A percentile compares a stretch with the other conserved stretches of the same genome.
phyloP scores from a whole-genome alignment of 2,888 invertebrate species.

The Nymphalis polychloros region DNA sequence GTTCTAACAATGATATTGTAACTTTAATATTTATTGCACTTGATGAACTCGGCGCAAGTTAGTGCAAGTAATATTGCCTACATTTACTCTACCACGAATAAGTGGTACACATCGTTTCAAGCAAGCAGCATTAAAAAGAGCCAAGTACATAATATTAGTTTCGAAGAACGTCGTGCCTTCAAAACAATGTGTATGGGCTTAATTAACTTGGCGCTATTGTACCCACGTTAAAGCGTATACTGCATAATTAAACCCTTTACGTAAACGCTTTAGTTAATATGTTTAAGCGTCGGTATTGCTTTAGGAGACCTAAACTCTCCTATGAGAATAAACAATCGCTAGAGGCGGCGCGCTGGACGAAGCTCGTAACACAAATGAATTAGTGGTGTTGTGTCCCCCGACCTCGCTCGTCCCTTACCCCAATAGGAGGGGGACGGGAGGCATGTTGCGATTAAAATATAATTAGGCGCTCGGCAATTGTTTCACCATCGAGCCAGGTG shows the following conservation, averaged over 20 bases:
- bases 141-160: constrained; percentile 64
- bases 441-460: constrained; percentile 78
- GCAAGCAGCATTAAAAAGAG: constrained; percentile 63
- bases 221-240: constrained; percentile 66
- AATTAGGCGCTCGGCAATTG: constrained; percentile 80
- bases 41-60: constrained; percentile 68
- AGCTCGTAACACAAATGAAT: constrained; percentile 74
- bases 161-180: constrained; percentile 66
- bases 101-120: constrained; percentile 38
- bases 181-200: constrained; percentile 73
- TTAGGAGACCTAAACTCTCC: constrained; percentile 79
- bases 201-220: constrained; percentile 76
- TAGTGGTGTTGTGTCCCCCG: constrained; percentile 60
- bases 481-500: constrained; percentile 80
- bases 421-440: constrained; percentile 9
- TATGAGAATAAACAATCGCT: constrained; percentile 76
- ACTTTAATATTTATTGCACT: constrained; percentile 80
- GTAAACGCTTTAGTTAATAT: constrained; percentile 78
- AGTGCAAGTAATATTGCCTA: constrained; percentile 51
- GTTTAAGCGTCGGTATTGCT: constrained; percentile 77
- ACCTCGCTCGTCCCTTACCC: constrained; percentile 40
- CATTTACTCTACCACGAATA: constrained; percentile 38
- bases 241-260: constrained; percentile 77
- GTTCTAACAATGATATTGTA: constrained; percentile 77
- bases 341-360: constrained; percentile 62